Percentiles rank a stretch among this genome's conserved stretches.
These are phyloP conservation scores for Ostrea denselamellosa DNA, from an alignment of 1,140 invertebrate genomes.

Conservation along the genomic window DNA sequence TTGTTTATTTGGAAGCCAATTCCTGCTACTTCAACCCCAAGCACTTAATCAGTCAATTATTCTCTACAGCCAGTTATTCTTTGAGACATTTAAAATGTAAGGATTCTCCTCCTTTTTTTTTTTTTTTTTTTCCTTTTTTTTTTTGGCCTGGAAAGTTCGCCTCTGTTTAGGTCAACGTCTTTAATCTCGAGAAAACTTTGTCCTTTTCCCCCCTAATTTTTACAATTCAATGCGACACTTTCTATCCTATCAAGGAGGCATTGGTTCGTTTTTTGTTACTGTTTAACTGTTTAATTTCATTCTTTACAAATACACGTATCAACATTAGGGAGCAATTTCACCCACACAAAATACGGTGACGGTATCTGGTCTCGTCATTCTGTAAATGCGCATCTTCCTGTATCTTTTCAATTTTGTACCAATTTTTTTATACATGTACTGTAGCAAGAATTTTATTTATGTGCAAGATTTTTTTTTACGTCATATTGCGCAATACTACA, in stretches of 20 bases:
- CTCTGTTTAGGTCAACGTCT: neutral
- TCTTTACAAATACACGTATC: neutral
- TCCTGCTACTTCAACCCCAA: conserved; percentile 30
- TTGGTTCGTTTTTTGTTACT: neutral
- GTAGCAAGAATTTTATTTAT: too few species aligned
- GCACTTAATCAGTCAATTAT: conserved; percentile 38
- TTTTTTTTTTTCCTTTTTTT: neutral
- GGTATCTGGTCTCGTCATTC: too few species aligned
- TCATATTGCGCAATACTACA: too few species aligned
- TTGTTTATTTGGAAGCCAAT: conserved; percentile 30
- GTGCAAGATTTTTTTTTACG: too few species aligned
- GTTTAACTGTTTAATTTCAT: neutral
- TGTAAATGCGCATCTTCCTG: too few species aligned
- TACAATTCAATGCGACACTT: neutral
- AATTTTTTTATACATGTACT: too few species aligned
- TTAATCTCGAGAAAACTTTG: conserved; percentile 18
- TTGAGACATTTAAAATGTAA: conserved; percentile 29
- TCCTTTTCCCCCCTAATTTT: conserved; percentile 11
- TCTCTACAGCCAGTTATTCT: conserved; percentile 25
- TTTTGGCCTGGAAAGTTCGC: neutral
- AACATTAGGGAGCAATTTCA: too few species aligned
- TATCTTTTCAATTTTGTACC: too few species aligned
- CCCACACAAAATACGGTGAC: too few species aligned
- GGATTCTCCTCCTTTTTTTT: neutral
- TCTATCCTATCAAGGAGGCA: conserved; percentile 17